These are phyloP conservation scores for Fistularia commersonii DNA, from an alignment of 2,797 vertebrate species.

Conservation along the genomic window DNA sequence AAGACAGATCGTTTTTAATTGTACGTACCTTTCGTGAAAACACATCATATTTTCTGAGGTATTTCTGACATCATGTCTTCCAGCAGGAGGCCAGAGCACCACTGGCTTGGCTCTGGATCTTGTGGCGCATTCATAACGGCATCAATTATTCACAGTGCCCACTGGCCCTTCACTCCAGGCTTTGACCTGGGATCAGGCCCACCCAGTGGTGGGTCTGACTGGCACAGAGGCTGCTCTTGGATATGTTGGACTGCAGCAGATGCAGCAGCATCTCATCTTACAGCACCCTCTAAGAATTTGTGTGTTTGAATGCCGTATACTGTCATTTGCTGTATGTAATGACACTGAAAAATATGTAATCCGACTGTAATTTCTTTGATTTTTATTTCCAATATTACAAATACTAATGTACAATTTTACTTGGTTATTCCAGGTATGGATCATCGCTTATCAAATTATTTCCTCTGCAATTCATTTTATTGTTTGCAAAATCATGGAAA, in stretches of 20 bases:
- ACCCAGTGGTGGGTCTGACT: constrained; percentile 18
- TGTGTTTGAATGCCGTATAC: constrained; percentile 4
- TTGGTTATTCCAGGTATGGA: too few species aligned
- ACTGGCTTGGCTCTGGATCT: constrained; percentile 20
- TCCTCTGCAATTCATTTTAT: too few species aligned
- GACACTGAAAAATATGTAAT: too few species aligned
- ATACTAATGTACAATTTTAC: too few species aligned
- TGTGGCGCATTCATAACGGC: constrained; percentile 65
- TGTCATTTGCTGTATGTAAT: too few species aligned
- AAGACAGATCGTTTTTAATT: too few species aligned
- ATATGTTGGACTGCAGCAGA: constrained; percentile 59
- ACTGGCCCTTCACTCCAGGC: constrained; percentile 7
- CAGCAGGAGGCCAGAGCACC: constrained; percentile 14
- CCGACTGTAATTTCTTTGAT: too few species aligned
- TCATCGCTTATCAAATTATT: too few species aligned
- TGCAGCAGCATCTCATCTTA: constrained; percentile 54
- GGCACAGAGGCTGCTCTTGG: constrained; percentile 35
- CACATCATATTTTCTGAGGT: constrained; percentile 3
- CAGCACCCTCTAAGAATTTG: constrained; percentile 41
- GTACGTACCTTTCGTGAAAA: too few species aligned
- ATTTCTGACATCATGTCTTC: background rate
- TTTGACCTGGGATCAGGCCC: constrained; percentile 36
- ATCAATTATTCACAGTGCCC: constrained; percentile 69
- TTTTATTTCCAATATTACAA: too few species aligned
- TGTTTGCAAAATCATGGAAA: too few species aligned